phyloP scores from a whole-genome alignment of 2,888 invertebrate species.

The Scaptomyza flava region DNA sequence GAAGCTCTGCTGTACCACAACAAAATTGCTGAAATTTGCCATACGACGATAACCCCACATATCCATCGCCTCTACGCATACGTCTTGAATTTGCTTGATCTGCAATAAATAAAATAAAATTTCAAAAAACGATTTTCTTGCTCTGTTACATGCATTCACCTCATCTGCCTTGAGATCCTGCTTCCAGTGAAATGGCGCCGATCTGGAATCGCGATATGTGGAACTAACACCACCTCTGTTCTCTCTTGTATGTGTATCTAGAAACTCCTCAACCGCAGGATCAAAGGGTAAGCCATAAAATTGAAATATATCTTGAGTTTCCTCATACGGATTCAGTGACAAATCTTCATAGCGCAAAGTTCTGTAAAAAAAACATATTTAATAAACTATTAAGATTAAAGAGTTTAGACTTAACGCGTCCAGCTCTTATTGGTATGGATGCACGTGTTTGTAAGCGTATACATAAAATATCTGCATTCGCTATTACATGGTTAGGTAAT shows the following conservation, averaged over 20 bases:
- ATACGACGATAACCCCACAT: slow-evolving; percentile 92
- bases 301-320: slow-evolving; percentile 89
- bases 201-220: slow-evolving; percentile 93
- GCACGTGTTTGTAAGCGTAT: too few species aligned
- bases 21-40: slow-evolving; percentile 86
- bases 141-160: slow-evolving; percentile 83
- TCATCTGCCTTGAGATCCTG: slow-evolving; percentile 89
- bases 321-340: slow-evolving; percentile 89
- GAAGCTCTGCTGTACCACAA: slow-evolving; percentile 85
- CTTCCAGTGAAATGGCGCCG: slow-evolving; percentile 94
- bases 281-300: slow-evolving; percentile 91
- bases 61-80: slow-evolving; percentile 91
- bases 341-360: slow-evolving; percentile 94
- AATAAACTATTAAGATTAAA: too few species aligned
- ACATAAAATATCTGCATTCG: too few species aligned
- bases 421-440: too few species aligned
- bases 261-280: slow-evolving; percentile 89
- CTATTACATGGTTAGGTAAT: too few species aligned
- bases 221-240: slow-evolving; percentile 93
- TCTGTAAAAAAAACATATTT: slow-evolving; percentile 84
- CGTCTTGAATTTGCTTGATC: slow-evolving; percentile 86
- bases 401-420: neutral
- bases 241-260: slow-evolving; percentile 92
- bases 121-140: neutral
- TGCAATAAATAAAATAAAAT: slow-evolving; percentile 27